A percentile compares a stretch with the other conserved stretches of the same genome.
Conservation (phyloP, 1,140 invertebrate genomes). For the Euglossa dilemma region DNA sequence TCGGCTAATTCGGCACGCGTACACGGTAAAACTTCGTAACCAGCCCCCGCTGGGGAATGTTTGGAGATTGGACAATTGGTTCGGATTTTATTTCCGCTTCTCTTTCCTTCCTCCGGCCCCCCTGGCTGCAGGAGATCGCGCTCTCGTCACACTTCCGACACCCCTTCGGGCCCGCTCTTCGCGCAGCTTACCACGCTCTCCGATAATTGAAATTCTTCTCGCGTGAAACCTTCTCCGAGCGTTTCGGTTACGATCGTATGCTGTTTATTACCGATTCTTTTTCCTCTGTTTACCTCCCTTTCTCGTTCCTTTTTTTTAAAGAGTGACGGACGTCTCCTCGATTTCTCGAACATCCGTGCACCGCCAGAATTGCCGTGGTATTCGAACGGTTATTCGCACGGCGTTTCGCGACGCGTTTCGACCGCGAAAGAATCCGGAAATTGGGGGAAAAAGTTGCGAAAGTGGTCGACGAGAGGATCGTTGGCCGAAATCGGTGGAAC, state of each 20-base stretch:
- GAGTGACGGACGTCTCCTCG: not conserved
- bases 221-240: not conserved
- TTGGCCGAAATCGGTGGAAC: too few species aligned
- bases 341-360: not conserved
- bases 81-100: constrained; percentile 50
- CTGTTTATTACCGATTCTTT: too few species aligned
- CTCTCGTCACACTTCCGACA: not conserved
- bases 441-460: too few species aligned
- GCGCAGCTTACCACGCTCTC: not conserved
- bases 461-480: too few species aligned
- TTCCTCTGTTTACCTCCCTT: too few species aligned
- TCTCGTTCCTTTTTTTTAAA: not conserved
- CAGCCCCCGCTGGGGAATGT: constrained; percentile 50
- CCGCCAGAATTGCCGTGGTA: too few species aligned
- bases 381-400: too few species aligned
- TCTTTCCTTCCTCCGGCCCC: not conserved
- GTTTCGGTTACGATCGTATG: not conserved
- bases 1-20: constrained; percentile 63
- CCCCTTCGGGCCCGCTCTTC: constrained; percentile 13
- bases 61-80: constrained; percentile 62
- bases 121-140: too few species aligned
- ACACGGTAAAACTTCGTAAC: constrained; percentile 58
- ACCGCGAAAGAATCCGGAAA: too few species aligned
- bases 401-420: too few species aligned
- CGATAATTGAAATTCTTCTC: constrained; percentile 30